Evolutionary conservation across 1,140 invertebrate genomes (phyloP).

Genomic region (Cepaea nemoralis): DNA sequence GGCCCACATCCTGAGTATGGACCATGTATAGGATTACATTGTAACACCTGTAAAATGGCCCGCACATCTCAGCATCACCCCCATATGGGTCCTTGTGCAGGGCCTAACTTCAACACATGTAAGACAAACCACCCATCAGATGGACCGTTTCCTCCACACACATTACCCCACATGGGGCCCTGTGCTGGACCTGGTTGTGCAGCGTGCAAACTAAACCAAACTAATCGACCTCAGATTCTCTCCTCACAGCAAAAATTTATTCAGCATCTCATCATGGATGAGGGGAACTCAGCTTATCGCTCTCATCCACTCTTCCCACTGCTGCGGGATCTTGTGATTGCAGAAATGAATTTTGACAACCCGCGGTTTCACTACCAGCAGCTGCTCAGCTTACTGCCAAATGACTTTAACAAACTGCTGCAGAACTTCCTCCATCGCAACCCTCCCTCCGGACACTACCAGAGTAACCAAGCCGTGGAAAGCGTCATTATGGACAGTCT

Average conservation of each 20-base stretch:
- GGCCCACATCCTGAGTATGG: conserved; percentile 39
- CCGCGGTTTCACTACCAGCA: conserved; percentile 69
- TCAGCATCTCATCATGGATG: conserved; percentile 68
- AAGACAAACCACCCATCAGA: conserved; percentile 27
- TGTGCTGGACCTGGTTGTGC: conserved; percentile 61
- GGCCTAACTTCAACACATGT: conserved; percentile 17
- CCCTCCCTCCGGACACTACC: conserved; percentile 64
- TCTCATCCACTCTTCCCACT: conserved; percentile 70
- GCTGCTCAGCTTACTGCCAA: conserved; percentile 67
- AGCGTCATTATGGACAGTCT: conserved; percentile 71
- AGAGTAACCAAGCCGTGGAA: conserved; percentile 66
- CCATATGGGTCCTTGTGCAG: conserved; percentile 25
- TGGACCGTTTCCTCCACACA: conserved; percentile 2
- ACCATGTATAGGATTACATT: conserved; percentile 37
- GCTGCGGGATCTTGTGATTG: conserved; percentile 70
- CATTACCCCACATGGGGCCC: conserved; percentile 29
- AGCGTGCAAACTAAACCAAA: conserved; percentile 60
- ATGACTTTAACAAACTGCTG: conserved; percentile 67
- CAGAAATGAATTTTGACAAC: conserved; percentile 70
- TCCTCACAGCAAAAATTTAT: conserved; percentile 69
- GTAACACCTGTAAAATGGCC: conserved; percentile 39
- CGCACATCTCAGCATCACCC: not conserved
- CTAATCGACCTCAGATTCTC: conserved; percentile 58
- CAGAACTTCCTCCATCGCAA: conserved; percentile 69
- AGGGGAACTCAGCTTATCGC: conserved; percentile 66